Evolutionary conservation across 2,888 invertebrate genomes (phyloP).

Genomic region (Electrophaes corylata): DNA sequence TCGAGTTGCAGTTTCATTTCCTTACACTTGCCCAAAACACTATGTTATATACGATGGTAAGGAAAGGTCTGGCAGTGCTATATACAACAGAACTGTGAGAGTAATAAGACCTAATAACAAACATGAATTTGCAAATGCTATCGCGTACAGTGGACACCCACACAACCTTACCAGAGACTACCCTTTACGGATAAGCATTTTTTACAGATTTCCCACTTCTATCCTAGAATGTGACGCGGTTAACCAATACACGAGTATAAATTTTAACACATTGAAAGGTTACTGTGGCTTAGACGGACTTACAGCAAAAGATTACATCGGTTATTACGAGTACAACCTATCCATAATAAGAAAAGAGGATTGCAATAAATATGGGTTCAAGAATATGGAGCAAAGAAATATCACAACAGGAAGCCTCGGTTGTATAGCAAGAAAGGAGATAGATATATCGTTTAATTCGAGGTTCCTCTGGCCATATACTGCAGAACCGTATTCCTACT

Average conservation of each 20-base stretch:
- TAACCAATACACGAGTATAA: conserved; percentile 43
- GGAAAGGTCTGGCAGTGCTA: conserved; percentile 25
- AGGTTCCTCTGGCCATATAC: conserved; percentile 56
- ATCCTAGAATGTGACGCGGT: conserved; percentile 48
- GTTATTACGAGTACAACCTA: conserved; percentile 51
- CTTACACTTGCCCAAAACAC: conserved; percentile 49
- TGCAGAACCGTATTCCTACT: conserved; percentile 41
- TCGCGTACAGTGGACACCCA: conserved; percentile 33
- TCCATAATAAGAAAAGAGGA: conserved; percentile 33
- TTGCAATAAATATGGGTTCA: conserved; percentile 48
- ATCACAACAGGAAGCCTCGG: conserved; percentile 51
- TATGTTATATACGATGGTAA: conserved; percentile 48
- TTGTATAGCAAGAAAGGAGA: conserved; percentile 44
- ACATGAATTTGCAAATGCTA: conserved; percentile 23
- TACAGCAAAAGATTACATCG: conserved; percentile 53
- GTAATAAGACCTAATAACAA: conserved; percentile 37
- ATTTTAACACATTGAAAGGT: conserved; percentile 41
- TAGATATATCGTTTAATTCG: conserved; percentile 65
- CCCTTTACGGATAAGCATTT: conserved; percentile 54
- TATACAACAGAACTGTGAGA: conserved; percentile 56
- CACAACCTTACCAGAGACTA: conserved; percentile 46
- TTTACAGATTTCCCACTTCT: conserved; percentile 58
- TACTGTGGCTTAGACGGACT: conserved; percentile 61
- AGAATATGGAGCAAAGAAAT: conserved; percentile 23
- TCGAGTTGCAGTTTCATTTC: conserved; percentile 47